Conservation (phyloP, 2,888 invertebrate genomes). For the Rotaria socialis region DNA sequence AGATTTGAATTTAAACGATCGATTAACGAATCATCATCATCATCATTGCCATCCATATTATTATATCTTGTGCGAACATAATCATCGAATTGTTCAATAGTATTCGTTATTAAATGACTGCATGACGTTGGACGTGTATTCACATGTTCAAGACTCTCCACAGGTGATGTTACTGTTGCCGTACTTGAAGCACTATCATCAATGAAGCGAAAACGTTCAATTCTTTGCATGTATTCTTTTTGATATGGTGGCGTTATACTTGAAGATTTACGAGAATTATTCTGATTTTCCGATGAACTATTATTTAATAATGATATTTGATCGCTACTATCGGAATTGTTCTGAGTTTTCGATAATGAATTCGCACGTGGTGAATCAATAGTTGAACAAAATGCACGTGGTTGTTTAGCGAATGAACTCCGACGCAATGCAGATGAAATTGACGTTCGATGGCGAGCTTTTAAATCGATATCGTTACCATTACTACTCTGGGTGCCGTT, state of each 20-base stretch:
- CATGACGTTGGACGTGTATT: not conserved
- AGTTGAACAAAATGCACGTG: not conserved
- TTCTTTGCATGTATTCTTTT: slow-evolving; percentile 35
- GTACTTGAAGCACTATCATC: slow-evolving; percentile 44
- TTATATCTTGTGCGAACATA: not conserved
- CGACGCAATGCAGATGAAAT: not conserved
- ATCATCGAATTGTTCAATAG: not conserved
- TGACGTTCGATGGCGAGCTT: not conserved
- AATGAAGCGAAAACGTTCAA: slow-evolving; percentile 42
- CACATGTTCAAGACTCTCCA: slow-evolving; percentile 17
- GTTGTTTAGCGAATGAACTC: slow-evolving; percentile 17
- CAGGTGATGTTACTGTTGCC: slow-evolving; percentile 43
- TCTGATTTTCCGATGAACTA: not conserved
- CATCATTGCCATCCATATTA: not conserved
- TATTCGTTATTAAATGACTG: slow-evolving; percentile 1
- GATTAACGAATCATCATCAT: not conserved
- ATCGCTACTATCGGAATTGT: not conserved
- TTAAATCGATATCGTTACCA: not conserved
- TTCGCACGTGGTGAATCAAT: not conserved
- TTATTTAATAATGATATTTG: not conserved
- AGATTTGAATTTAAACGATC: slow-evolving; percentile 13
- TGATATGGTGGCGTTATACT: not conserved
- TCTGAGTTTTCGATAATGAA: not conserved
- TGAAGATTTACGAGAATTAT: not conserved
- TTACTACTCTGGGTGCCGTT: not conserved